These are phyloP conservation scores for Synanthedon vespiformis DNA, from an alignment of 2,888 invertebrate genomes.

Conservation along the genomic window DNA sequence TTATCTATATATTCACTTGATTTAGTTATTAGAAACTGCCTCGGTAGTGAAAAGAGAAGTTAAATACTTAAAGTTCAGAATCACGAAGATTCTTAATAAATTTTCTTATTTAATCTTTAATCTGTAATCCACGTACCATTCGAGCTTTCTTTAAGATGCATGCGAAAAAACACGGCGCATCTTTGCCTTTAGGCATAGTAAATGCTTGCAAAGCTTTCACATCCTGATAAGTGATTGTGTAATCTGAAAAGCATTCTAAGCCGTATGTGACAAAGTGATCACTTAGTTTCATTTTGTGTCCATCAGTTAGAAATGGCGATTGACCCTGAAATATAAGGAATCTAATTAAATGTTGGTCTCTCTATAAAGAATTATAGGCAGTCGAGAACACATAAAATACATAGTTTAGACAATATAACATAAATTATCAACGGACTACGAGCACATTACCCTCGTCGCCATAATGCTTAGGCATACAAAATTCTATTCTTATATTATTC, in stretches of 20 bases:
- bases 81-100: neutral
- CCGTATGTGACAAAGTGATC: constrained; percentile 5
- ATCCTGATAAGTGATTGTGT: constrained; percentile 4
- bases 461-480: too few species aligned
- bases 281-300: constrained; percentile 4
- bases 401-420: too few species aligned
- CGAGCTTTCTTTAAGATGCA: constrained; percentile 14
- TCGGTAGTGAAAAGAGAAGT: too few species aligned
- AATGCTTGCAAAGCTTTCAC: constrained; percentile 6
- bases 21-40: too few species aligned
- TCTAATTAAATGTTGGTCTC: too few species aligned
- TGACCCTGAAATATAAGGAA: neutral
- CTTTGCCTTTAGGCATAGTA: constrained; percentile 7
- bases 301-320: neutral
- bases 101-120: neutral
- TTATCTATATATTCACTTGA: too few species aligned
- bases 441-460: too few species aligned
- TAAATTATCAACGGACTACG: too few species aligned
- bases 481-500: too few species aligned
- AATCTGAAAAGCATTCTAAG: constrained; percentile 3
- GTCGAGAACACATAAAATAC: too few species aligned
- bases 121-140: constrained; percentile 12
- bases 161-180: constrained; percentile 12
- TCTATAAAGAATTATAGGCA: too few species aligned
- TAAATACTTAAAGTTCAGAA: too few species aligned